Evolutionary conservation across 2,113 vertebrate species (phyloP).

Genomic region (Hucho hucho): DNA sequence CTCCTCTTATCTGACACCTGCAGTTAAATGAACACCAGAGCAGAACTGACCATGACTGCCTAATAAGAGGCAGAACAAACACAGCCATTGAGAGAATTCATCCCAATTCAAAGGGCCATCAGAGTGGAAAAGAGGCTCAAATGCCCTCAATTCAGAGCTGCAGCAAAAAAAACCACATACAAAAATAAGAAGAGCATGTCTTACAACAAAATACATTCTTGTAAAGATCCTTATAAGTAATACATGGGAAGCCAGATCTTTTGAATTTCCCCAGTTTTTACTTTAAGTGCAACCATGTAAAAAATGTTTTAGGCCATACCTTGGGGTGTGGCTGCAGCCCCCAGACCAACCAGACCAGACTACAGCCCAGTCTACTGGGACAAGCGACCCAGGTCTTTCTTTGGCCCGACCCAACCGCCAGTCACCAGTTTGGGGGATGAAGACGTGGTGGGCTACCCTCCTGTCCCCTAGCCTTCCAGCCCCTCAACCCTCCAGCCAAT

Average conservation of each 20-base stretch:
- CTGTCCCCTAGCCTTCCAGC: background rate
- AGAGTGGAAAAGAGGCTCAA: background rate
- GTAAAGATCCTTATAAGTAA: no score
- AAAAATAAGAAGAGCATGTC: background rate
- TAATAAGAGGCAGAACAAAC: conserved; percentile 13
- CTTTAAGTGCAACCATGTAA: no score
- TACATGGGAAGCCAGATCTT: no score
- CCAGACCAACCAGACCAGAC: background rate
- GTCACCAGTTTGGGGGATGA: background rate
- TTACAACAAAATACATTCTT: no score
- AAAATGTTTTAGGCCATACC: background rate
- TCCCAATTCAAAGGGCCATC: conserved; percentile 4
- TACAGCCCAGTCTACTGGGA: background rate
- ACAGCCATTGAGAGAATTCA: conserved; percentile 4
- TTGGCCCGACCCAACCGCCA: background rate
- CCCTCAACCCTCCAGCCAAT: no score
- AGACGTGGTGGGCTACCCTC: background rate
- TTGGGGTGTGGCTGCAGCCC: background rate
- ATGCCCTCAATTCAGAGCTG: background rate
- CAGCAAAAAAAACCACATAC: background rate
- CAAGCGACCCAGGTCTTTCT: background rate
- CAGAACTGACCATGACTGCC: conserved; percentile 5
- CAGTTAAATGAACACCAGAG: conserved; percentile 61
- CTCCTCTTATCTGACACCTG: conserved; percentile 72
- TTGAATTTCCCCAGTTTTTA: no score